phyloP scores from a whole-genome alignment of 1,140 invertebrate genomes.

The Schlechtendalia chinensis region DNA sequence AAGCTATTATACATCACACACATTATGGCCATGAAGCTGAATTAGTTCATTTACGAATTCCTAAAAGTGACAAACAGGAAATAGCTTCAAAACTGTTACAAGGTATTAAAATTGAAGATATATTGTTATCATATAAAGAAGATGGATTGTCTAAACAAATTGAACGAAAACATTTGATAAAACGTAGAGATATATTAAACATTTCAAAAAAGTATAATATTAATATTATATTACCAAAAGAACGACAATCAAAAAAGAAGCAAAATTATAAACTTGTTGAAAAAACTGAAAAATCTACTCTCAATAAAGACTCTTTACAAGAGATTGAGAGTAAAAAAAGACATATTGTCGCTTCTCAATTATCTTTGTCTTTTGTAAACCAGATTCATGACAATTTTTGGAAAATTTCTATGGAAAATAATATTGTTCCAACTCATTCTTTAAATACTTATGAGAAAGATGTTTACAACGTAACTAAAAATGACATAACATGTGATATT shows the following conservation, averaged over 20 bases:
- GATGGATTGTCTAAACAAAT: neutral
- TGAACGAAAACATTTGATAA: conserved; percentile 33
- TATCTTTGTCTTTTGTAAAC: neutral
- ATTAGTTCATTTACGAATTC: conserved; percentile 20
- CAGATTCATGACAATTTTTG: neutral
- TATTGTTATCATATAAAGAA: conserved; percentile 5
- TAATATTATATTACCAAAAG: neutral
- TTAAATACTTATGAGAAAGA: neutral
- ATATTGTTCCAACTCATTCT: neutral
- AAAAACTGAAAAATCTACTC: neutral
- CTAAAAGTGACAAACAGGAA: conserved; percentile 30
- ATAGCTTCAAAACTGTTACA: conserved; percentile 33
- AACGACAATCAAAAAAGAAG: neutral
- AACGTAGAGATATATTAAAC: conserved; percentile 17
- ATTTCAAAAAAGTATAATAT: conserved; percentile 37
- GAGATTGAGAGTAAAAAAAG: neutral
- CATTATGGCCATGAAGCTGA: conserved; percentile 35
- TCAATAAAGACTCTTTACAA: neutral
- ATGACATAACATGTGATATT: neutral
- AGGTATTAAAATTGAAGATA: conserved; percentile 26
- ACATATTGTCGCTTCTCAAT: conserved; percentile 11
- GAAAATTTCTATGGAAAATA: conserved; percentile 5
- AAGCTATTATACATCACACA: conserved; percentile 19
- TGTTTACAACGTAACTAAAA: neutral
- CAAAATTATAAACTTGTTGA: neutral